These are phyloP conservation scores for Rhabdophis nuchalis DNA, from an alignment of 2,797 vertebrate genomes.

Conservation along the genomic window DNA sequence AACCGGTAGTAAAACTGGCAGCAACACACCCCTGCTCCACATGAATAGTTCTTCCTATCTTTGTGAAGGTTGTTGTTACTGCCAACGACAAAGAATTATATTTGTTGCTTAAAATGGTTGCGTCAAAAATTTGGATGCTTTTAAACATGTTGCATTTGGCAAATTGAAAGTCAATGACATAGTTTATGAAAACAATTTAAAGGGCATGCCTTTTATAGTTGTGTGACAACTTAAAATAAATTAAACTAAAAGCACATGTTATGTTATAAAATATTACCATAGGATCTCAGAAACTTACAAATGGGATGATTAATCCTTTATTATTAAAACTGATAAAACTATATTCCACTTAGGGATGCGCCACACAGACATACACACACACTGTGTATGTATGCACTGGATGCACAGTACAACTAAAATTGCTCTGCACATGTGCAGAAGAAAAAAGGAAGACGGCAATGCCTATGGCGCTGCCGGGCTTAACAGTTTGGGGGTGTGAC, in stretches of 20 bases:
- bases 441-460: no score
- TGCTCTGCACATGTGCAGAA: no score
- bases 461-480: no score
- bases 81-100: conserved; percentile 20
- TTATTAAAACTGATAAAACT: neutral
- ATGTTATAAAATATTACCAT: neutral
- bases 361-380: no score
- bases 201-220: neutral
- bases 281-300: neutral
- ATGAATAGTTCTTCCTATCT: neutral
- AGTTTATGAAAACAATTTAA: conserved; percentile 37
- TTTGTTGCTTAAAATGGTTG: neutral
- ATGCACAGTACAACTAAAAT: no score
- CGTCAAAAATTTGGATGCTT: conserved; percentile 33
- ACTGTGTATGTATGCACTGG: no score
- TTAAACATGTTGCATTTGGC: conserved; percentile 28
- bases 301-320: neutral
- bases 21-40: no score
- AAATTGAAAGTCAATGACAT: neutral
- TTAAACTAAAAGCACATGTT: neutral
- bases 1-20: no score
- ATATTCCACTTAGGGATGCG: neutral
- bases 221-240: neutral
- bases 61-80: neutral
- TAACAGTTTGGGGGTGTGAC: no score